These are phyloP conservation scores for Pseudococcus viburni DNA, from an alignment of 2,888 invertebrate species.

Conservation along the genomic window DNA sequence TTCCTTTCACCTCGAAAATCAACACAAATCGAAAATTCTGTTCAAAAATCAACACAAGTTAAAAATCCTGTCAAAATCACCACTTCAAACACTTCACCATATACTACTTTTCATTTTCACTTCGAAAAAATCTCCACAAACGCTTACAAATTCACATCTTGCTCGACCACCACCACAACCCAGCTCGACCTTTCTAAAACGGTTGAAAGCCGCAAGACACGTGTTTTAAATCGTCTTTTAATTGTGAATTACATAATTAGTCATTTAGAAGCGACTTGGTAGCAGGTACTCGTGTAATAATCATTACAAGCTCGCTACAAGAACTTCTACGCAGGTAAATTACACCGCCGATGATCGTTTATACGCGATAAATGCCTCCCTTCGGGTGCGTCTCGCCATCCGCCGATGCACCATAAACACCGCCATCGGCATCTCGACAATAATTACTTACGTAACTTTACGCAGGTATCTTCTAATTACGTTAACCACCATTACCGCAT, in stretches of 20 bases:
- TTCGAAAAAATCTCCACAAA: not conserved
- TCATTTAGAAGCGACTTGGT: not conserved
- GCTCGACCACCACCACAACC: not conserved
- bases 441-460: conserved; percentile 21
- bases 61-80: too few species aligned
- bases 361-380: not conserved
- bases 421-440: not conserved
- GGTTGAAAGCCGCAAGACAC: not conserved
- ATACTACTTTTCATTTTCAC: not conserved
- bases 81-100: too few species aligned
- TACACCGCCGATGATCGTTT: conserved; percentile 1
- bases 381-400: not conserved
- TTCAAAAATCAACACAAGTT: too few species aligned
- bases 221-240: conserved; percentile 37
- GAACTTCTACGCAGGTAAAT: not conserved
- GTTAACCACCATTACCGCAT: not conserved
- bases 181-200: not conserved
- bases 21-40: too few species aligned
- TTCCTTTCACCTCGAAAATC: too few species aligned
- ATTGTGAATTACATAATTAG: conserved; percentile 5
- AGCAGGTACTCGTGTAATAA: not conserved
- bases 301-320: not conserved
- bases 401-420: not conserved
- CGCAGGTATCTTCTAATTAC: not conserved
- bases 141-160: too few species aligned